Evolutionary conservation across 1,140 invertebrate species (phyloP).

Genomic region (Bombus terrestris): DNA sequence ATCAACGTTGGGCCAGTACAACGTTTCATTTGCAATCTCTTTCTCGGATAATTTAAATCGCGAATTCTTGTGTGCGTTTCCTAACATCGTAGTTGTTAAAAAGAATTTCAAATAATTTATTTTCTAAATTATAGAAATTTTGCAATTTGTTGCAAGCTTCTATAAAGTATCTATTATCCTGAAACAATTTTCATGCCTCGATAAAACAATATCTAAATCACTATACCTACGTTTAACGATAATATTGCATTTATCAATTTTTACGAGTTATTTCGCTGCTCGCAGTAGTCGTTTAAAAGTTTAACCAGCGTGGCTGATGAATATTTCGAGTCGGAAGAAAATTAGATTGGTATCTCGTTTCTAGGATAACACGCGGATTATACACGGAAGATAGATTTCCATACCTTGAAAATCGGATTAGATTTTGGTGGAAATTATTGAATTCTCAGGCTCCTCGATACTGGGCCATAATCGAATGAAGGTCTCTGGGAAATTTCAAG

Average conservation of each 20-base stretch:
- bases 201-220: no score
- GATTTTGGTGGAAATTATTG: conserved; percentile 9
- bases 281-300: background rate
- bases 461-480: background rate
- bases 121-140: no score
- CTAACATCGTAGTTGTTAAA: no score
- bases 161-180: no score
- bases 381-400: background rate
- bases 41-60: no score
- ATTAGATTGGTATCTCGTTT: background rate
- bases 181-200: no score
- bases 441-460: background rate
- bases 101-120: no score
- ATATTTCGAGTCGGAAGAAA: background rate
- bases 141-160: no score
- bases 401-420: background rate
- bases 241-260: background rate
- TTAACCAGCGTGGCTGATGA: background rate
- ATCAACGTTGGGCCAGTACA: no score
- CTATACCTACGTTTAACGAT: no score
- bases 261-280: background rate
- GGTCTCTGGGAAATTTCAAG: conserved; percentile 16
- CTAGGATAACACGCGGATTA: background rate
- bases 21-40: no score
- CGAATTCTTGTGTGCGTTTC: no score